phyloP scores from a whole-genome alignment of 2,113 vertebrate species.

The Brachypteracias leptosomus region DNA sequence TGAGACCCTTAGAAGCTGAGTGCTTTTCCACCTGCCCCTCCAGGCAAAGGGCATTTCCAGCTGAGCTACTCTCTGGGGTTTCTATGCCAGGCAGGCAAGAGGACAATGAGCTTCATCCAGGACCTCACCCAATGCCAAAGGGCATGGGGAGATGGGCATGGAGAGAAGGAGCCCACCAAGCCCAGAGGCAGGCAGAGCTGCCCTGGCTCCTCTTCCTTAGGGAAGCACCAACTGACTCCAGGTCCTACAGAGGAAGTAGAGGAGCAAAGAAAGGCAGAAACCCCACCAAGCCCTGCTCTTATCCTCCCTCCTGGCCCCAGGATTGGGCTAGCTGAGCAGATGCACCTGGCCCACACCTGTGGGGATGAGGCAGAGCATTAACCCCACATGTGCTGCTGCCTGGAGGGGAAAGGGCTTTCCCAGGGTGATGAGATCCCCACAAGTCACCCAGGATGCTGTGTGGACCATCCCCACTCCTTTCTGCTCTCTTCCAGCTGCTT shows the following conservation, averaged over 20 bases:
- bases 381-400: neutral
- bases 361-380: neutral
- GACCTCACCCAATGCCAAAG: accelerated
- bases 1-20: accelerated
- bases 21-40: neutral
- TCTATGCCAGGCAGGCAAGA: neutral
- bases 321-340: neutral
- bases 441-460: neutral
- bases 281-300: neutral
- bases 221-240: accelerated
- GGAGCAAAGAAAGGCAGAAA: accelerated
- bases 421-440: accelerated
- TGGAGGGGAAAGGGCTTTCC: neutral
- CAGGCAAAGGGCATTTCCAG: neutral
- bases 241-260: accelerated
- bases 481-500: neutral
- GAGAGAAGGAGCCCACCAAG: neutral
- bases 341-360: neutral
- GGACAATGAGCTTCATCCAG: neutral
- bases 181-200: neutral
- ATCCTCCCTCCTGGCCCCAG: neutral
- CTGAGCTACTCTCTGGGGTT: neutral
- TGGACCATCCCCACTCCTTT: neutral
- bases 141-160: accelerated
- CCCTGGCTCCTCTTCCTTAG: neutral